Evolutionary conservation across 2,888 invertebrate species (phyloP).

Genomic region (Carpatolechia fugitivella): DNA sequence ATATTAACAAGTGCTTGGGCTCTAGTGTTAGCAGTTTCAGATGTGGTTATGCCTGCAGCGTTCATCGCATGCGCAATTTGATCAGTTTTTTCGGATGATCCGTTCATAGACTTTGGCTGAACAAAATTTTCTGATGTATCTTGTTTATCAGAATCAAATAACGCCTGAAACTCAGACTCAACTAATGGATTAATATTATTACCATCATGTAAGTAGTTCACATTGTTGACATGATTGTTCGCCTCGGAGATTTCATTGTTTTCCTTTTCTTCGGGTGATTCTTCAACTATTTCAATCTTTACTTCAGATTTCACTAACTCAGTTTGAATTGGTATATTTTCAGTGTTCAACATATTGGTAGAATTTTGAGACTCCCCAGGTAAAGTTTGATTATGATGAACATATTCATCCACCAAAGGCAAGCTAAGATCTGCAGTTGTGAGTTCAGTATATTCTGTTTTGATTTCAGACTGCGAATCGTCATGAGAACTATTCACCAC

Average conservation of each 20-base stretch:
- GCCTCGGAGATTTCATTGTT: constrained; percentile 37
- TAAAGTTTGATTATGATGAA: constrained; percentile 44
- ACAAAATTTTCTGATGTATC: constrained; percentile 22
- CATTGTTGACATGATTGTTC: constrained; percentile 33
- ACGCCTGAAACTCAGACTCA: constrained; percentile 27
- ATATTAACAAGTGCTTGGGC: constrained; percentile 73
- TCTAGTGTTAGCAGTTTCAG: constrained; percentile 41
- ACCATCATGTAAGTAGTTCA: constrained; percentile 35
- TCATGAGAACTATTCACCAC: constrained; percentile 58
- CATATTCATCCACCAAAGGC: constrained; percentile 57
- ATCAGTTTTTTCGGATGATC: constrained; percentile 52
- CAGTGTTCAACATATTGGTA: constrained; percentile 35
- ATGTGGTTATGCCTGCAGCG: constrained; percentile 64
- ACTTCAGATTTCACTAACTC: constrained; percentile 47
- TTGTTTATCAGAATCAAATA: constrained; percentile 25
- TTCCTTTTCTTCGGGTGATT: constrained; percentile 41
- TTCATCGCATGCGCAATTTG: constrained; percentile 72
- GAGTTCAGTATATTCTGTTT: constrained; percentile 71
- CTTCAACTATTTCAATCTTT: constrained; percentile 53
- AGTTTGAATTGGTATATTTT: constrained; percentile 47
- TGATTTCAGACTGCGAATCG: constrained; percentile 53
- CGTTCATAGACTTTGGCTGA: constrained; percentile 40
- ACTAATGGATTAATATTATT: constrained; percentile 22
- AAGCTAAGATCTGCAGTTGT: constrained; percentile 65
- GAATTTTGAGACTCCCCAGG: constrained; percentile 38